Base-by-base conservation (phyloP, 2,888 invertebrate species). In the Scaptodrosophila latifasciaeformis region DNA sequence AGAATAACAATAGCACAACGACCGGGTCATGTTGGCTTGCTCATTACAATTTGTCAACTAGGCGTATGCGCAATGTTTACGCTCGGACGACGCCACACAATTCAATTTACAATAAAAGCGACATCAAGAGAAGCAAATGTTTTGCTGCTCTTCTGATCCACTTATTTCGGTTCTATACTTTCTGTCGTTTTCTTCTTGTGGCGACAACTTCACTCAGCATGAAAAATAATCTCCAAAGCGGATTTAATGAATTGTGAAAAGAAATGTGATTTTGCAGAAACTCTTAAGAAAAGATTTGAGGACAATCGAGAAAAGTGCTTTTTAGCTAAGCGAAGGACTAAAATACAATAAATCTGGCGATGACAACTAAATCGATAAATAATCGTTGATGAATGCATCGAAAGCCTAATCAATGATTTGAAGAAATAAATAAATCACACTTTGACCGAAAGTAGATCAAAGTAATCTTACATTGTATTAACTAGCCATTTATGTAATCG, bases 61-160 rank as follows among this genome's bases (percentile, higher is more conserved):
- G 58, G 55, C 70, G 69, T 70, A 62, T 65, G 55, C 55, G 53
- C 56, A 69, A 67, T 65, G 54, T 48, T 39, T 19, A 34, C 43
- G 37, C 43, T 48, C 49, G 60, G 44, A 34, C 54, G 15, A 50
- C 31, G 30, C 43, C 34, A 68, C 55, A 55, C 49, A 58, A 58
- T 51, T 39, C 18, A 49, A 45, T 21, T 45, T 15, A 17, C 30
- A 21, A 39, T 37, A n/a, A n/a, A n/a, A n/a, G n/a, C n/a, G n/a
- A 7, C 29, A 43, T 2, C 29, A 31, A 18, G 6, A 46, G 34
- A n/a, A 31, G 7, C 12, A 45, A 29, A n/a, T n/a, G n/a, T n/a
- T n/a, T n/a, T n/a, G n/a, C n/a, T n/a, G n/a, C n/a, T n/a, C n/a
- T n/a, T n/a, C n/a, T n/a, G n/a, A n/a, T n/a, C n/a, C n/a, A n/a